phyloP scores from a whole-genome alignment of 2,797 vertebrate genomes.

The Typhlichthys subterraneus region DNA sequence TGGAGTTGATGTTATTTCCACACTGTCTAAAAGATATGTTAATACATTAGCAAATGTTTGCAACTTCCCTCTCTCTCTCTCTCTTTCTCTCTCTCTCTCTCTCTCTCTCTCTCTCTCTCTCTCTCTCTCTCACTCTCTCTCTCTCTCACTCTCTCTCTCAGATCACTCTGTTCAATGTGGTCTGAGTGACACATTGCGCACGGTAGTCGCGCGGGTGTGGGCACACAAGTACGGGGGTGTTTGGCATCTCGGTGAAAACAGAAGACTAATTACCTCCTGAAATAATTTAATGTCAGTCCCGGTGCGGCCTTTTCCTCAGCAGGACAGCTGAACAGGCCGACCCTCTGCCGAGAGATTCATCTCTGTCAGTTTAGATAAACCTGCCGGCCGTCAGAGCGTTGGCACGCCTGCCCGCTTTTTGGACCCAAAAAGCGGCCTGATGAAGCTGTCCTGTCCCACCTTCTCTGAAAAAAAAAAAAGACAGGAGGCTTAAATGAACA shows the following conservation, averaged over 20 bases:
- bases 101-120: not conserved
- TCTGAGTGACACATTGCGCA: constrained; percentile 7
- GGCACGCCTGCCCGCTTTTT: constrained; percentile 75
- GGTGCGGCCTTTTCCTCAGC: constrained; percentile 80
- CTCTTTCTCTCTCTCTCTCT: not conserved
- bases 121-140: not conserved
- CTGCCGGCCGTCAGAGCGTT: constrained; percentile 81
- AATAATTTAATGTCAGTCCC: constrained; percentile 79
- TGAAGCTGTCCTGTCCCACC: constrained; percentile 62
- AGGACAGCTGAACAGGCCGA: constrained; percentile 83
- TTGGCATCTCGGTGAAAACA: constrained; percentile 71
- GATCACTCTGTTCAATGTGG: not conserved
- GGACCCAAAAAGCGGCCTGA: constrained; percentile 50
- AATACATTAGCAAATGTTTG: not conserved
- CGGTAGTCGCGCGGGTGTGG: constrained; percentile 5
- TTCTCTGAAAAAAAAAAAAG: constrained; percentile 37
- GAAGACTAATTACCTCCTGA: constrained; percentile 78
- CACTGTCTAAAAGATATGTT: not conserved
- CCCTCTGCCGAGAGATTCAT: constrained; percentile 88
- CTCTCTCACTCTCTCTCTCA: not conserved
- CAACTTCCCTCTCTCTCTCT: too few species aligned
- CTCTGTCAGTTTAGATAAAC: constrained; percentile 89
- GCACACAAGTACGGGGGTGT: constrained; percentile 29
- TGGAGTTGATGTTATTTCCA: not conserved
- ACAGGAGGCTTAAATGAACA: constrained; percentile 66